A percentile compares a stretch with the other conserved stretches of the same genome.
Conservation (phyloP, 2,113 vertebrate species). For the Notothenia rossii region DNA sequence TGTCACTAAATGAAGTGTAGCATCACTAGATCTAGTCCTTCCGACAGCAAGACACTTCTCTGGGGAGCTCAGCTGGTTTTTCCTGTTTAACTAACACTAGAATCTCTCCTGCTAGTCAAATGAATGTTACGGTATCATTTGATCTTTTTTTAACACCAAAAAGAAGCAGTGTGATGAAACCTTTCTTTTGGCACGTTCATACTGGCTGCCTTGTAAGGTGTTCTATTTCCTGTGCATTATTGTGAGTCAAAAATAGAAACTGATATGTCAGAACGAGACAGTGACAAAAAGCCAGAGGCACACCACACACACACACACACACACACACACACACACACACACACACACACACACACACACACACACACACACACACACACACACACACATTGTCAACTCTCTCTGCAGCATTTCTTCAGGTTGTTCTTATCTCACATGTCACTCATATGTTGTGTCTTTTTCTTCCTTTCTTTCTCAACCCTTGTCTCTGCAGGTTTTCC, state of each 20-base stretch:
- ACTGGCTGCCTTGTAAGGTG: slow-evolving; percentile 64
- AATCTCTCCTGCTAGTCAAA: slow-evolving; percentile 48
- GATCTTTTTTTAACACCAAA: slow-evolving; percentile 67
- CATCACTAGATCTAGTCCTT: slow-evolving; percentile 32
- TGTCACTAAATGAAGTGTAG: slow-evolving; percentile 31
- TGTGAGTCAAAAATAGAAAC: slow-evolving; percentile 79
- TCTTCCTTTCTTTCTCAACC: slow-evolving; percentile 13
- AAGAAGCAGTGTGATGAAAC: slow-evolving; percentile 58
- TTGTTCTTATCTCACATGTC: slow-evolving; percentile 60
- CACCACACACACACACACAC: slow-evolving; percentile 23
- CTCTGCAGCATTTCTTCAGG: slow-evolving; percentile 39
- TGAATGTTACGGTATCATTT: slow-evolving; percentile 45
- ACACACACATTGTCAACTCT: slow-evolving; percentile 25
- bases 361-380: slow-evolving; percentile 22
- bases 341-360: slow-evolving; percentile 27
- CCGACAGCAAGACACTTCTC: slow-evolving; percentile 42
- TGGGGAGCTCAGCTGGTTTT: slow-evolving; percentile 51
- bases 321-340: slow-evolving; percentile 35
- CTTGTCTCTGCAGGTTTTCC: slow-evolving; percentile 70
- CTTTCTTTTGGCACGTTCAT: slow-evolving; percentile 45
- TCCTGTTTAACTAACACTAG: slow-evolving; percentile 54
- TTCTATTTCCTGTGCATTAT: slow-evolving; percentile 75
- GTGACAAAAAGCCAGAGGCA: slow-evolving; percentile 74
- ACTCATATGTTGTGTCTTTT: slow-evolving; percentile 50
- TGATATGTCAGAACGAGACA: slow-evolving; percentile 76